Percentiles rank a stretch among this genome's conserved stretches.
Conservation (phyloP, 2,888 invertebrate genomes). For the Apamea sordens region DNA sequence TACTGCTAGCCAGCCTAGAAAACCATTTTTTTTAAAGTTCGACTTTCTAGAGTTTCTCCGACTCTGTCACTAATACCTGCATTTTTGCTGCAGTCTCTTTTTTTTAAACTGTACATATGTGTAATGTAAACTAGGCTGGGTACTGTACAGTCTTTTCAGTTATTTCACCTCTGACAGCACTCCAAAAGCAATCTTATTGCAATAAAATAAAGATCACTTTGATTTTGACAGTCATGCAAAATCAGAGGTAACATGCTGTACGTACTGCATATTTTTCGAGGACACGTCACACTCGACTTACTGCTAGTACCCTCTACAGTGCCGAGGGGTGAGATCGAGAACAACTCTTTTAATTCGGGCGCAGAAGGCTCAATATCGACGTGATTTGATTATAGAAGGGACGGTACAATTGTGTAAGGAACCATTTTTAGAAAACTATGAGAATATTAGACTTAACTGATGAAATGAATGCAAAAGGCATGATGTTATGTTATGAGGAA, state of each 20-base stretch:
- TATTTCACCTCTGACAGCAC: not conserved
- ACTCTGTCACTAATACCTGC: too few species aligned
- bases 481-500: not conserved
- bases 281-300: constrained; percentile 30
- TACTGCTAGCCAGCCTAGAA: too few species aligned
- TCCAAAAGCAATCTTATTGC: not conserved
- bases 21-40: too few species aligned
- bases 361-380: constrained; percentile 77
- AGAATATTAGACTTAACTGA: not conserved
- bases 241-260: not conserved
- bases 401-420: constrained; percentile 63
- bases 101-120: not conserved
- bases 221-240: not conserved
- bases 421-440: constrained; percentile 9
- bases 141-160: not conserved
- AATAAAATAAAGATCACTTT: not conserved
- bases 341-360: constrained; percentile 84
- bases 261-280: not conserved
- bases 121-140: not conserved
- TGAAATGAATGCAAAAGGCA: not conserved
- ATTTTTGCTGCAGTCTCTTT: too few species aligned
- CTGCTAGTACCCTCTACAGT: constrained; percentile 21
- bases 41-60: too few species aligned
- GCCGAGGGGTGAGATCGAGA: constrained; percentile 60
- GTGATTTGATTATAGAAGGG: constrained; percentile 79